Evolutionary conservation across 1,140 invertebrate species (phyloP).

Genomic region (Monomorium pharaonis): DNA sequence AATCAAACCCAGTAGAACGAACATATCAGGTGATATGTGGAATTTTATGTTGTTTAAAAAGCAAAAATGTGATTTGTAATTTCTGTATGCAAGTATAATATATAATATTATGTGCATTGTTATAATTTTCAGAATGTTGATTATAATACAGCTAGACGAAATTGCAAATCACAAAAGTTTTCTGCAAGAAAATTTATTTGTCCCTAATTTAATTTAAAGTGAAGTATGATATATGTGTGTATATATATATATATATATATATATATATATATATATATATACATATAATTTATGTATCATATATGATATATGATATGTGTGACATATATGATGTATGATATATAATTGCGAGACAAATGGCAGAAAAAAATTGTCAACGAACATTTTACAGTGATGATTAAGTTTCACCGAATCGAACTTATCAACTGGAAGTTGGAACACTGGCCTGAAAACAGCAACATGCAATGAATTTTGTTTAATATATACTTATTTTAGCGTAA

Average conservation of each 20-base stretch:
- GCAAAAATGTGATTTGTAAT: constrained; percentile 43
- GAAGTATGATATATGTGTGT: constrained; percentile 16
- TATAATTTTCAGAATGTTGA: constrained; percentile 15
- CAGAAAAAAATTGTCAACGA: constrained; percentile 60
- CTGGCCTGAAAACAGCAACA: constrained; percentile 60
- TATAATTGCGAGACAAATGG: constrained; percentile 3
- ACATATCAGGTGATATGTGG: background rate
- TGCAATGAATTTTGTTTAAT: constrained; percentile 55
- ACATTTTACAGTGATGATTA: constrained; percentile 65
- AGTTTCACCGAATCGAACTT: constrained; percentile 61
- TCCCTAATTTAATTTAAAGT: constrained; percentile 19
- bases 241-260: background rate
- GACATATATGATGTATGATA: too few relatives aligned
- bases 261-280: too few relatives aligned
- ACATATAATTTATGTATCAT: too few relatives aligned
- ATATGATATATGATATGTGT: too few relatives aligned
- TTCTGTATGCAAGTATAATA: constrained; percentile 17
- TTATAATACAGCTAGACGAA: constrained; percentile 11
- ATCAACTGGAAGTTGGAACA: constrained; percentile 58
- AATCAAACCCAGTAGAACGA: background rate
- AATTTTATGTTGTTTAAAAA: constrained; percentile 41
- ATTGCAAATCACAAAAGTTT: background rate
- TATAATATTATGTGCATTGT: constrained; percentile 19
- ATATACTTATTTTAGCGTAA: constrained; percentile 58
- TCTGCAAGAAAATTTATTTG: constrained; percentile 18